These are phyloP conservation scores for Caenorhabditis latens DNA, from an alignment of 1,140 invertebrate species.

Conservation along the genomic window DNA sequence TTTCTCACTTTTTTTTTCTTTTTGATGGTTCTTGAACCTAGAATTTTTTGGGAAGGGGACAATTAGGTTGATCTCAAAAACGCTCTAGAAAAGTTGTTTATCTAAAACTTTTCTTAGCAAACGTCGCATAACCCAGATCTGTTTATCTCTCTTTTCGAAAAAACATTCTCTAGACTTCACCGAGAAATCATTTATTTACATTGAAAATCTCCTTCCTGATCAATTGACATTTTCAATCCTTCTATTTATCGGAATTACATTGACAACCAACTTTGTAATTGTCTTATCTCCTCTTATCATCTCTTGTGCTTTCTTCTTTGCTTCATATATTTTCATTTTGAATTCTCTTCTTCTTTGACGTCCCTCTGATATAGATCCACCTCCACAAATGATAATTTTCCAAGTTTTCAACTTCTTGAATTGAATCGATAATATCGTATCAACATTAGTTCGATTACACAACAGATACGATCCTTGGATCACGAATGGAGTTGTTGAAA, in stretches of 20 bases:
- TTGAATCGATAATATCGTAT: constrained; percentile 16
- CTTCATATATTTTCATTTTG: constrained; percentile 21
- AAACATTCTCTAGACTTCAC: no score
- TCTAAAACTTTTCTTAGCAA: no score
- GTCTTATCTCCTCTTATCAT: constrained; percentile 8
- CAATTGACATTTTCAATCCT: background rate
- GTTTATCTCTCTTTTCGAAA: no score
- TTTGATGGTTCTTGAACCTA: no score
- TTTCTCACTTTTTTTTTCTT: no score
- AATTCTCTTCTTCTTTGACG: background rate
- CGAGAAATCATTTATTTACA: background rate
- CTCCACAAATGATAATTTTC: constrained; percentile 5
- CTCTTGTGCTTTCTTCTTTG: background rate
- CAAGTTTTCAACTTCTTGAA: constrained; percentile 19
- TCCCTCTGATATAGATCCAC: background rate
- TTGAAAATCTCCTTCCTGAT: background rate
- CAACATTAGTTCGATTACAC: background rate
- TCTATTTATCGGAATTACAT: background rate
- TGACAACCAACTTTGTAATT: background rate
- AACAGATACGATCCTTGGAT: constrained; percentile 1
- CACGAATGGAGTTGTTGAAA: background rate
- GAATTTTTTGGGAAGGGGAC: no score
- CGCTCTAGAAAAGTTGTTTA: no score
- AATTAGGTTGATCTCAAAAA: no score
- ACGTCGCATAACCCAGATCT: no score